A percentile compares a stretch with the other conserved stretches of the same genome.
Conservation (phyloP, 1,140 invertebrate genomes). For the Drosophila nigromelanica region DNA sequence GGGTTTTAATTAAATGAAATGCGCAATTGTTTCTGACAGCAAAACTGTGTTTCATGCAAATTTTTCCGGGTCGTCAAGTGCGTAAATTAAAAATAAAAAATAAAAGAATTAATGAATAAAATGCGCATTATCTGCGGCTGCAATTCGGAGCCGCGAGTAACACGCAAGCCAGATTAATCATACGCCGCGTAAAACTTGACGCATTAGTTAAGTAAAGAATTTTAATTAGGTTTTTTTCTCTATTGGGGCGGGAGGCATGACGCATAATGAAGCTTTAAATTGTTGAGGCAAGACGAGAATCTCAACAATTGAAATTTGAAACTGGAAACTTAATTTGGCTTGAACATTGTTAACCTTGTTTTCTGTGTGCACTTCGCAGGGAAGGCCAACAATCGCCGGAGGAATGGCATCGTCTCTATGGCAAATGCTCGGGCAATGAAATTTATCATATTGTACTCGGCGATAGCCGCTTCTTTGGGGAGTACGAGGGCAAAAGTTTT, state of each 20-base stretch:
- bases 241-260: not conserved
- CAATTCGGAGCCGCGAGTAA: constrained; percentile 7
- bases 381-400: constrained; percentile 98
- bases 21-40: constrained; percentile 44
- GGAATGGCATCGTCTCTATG: constrained; percentile 98
- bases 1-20: constrained; percentile 66
- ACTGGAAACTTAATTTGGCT: constrained; percentile 24
- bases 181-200: constrained; percentile 46
- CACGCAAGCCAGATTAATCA: constrained; percentile 49
- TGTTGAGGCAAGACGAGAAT: constrained; percentile 23
- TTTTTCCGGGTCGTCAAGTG: constrained; percentile 34
- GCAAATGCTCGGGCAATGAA: constrained; percentile 98
- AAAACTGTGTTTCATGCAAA: constrained; percentile 43
- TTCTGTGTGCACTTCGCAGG: constrained; percentile 85
- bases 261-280: constrained; percentile 1
- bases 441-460: constrained; percentile 98
- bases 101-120: constrained; percentile 4
- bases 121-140: constrained; percentile 4
- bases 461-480: constrained; percentile 98
- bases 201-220: constrained; percentile 43
- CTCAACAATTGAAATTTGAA: constrained; percentile 22
- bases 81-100: constrained; percentile 33
- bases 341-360: not conserved
- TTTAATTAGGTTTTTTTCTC: constrained; percentile 34
- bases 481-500: constrained; percentile 99